Evolutionary conservation across 2,797 vertebrate genomes (phyloP), one percentile per base, ranked within the genome.

Genomic region (Vultur gryphus): DNA sequence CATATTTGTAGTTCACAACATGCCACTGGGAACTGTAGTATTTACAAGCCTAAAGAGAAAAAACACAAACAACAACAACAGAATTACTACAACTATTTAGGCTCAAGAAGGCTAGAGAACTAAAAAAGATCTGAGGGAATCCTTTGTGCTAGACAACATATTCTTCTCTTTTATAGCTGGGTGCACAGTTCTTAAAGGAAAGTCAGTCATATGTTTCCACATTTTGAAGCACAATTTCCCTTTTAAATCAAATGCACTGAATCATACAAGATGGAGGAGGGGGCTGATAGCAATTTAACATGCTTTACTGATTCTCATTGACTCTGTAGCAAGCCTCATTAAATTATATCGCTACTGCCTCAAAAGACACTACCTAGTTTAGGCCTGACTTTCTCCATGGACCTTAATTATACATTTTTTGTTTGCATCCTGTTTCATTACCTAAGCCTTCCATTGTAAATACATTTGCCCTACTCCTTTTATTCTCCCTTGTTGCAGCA

Each of bases 21-120:
- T 99, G 98, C 97, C 99, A 99, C 76, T 99, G 99, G 87, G 99
- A 99, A 98, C 98, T 99, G 98, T 99, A 99, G 98, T 99, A 99
- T 97, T 98, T 98, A 97, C 99, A 99, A 97, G 99, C 99, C 99
- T 99, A 94, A 67, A 97, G 88, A 87, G 86, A 95, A 96, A 79
- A 88, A 92, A 94, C 54, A 90, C 88, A 86, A 89, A 90, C 16
- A 97, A 69, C 78, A 87, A 77, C 37, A 91, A 61, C 0, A 54
- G 88, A 84, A 77, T 94, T 88, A 94, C 25, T 59, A 64, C 28
- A 75, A 29, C 25, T 44, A 6, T 31, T 67, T 10, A 69, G 37
- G 43, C 41, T 59, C 33, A 73, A 52, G 55, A 61, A 77, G 43
- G 23, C 29, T 51, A 28, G 24, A 89, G 49, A 82, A 73, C 21